Percentiles rank a stretch among this genome's conserved stretches.
Evolutionary conservation across 2,797 vertebrate species (phyloP).

Genomic region (Microctenopoma lineatum): DNA sequence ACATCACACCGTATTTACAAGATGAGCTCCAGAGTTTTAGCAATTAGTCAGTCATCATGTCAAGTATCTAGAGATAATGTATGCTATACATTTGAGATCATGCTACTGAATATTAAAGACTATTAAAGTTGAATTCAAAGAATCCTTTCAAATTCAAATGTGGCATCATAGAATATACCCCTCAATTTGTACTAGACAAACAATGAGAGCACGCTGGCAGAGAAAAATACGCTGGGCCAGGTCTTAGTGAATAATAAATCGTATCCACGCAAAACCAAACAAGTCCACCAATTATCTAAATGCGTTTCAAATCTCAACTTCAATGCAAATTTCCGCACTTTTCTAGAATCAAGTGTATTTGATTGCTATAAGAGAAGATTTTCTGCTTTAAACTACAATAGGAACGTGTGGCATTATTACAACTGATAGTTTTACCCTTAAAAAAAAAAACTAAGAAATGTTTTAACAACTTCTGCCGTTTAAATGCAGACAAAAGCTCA

Average conservation of each 20-base stretch:
- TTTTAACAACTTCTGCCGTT: neutral
- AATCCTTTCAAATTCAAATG: slow-evolving; percentile 1
- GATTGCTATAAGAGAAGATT: neutral
- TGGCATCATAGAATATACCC: slow-evolving; percentile 14
- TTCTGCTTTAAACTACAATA: neutral
- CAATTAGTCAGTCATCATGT: slow-evolving; percentile 20
- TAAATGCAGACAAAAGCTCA: neutral
- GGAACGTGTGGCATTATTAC: neutral
- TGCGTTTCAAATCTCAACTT: neutral
- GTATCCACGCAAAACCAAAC: neutral
- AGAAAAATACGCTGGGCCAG: slow-evolving; percentile 1
- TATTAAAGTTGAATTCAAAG: neutral
- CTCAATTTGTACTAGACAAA: slow-evolving; percentile 15
- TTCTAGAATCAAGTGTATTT: neutral
- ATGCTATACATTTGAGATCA: neutral
- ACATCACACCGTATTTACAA: neutral
- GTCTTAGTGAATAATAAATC: neutral
- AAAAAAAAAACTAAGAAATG: neutral
- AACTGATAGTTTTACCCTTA: too few relatives aligned
- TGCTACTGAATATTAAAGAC: neutral
- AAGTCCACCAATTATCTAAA: neutral
- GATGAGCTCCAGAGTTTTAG: slow-evolving; percentile 10
- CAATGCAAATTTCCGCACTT: slow-evolving; percentile 1
- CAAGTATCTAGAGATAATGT: too few relatives aligned
- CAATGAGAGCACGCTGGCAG: slow-evolving; percentile 9